A percentile compares a stretch with the other conserved stretches of the same genome.
phyloP scores from a whole-genome alignment of 2,797 vertebrate genomes.

The Myiotriccus ornatus region DNA sequence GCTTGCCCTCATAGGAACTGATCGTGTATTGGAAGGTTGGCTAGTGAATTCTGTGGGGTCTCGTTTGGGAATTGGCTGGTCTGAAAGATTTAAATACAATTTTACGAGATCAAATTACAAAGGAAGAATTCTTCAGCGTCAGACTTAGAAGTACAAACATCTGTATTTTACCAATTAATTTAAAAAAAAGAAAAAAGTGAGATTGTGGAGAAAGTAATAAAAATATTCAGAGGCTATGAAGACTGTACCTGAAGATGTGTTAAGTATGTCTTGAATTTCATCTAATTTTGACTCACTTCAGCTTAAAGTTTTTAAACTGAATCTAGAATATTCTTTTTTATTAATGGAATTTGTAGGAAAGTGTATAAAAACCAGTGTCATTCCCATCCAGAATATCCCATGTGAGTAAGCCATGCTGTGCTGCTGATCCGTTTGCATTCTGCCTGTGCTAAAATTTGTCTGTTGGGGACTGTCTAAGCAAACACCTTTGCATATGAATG shows the following conservation, averaged over 20 bases:
- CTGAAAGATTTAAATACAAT: not conserved
- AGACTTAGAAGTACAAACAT: not conserved
- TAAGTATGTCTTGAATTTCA: not conserved
- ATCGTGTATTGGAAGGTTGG: not conserved
- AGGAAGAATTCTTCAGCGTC: not conserved
- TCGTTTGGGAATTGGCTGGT: not conserved
- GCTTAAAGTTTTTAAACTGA: not conserved
- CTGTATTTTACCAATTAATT: not conserved
- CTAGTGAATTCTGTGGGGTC: not conserved
- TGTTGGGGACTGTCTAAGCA: not conserved
- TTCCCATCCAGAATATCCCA: not conserved
- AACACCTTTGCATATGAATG: not conserved
- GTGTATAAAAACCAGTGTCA: not conserved
- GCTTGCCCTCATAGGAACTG: not conserved
- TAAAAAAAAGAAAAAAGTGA: not conserved
- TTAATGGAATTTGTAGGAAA: not conserved
- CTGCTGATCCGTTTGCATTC: not conserved
- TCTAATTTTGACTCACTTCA: not conserved
- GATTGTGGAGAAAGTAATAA: not conserved
- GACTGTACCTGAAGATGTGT: not conserved
- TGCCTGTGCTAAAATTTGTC: not conserved
- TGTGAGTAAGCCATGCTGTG: not conserved
- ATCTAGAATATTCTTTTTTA: not conserved
- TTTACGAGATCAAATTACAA: not conserved
- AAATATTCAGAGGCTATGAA: not conserved